phyloP scores from a whole-genome alignment of 2,797 vertebrate genomes.

The Babyrousa celebensis region DNA sequence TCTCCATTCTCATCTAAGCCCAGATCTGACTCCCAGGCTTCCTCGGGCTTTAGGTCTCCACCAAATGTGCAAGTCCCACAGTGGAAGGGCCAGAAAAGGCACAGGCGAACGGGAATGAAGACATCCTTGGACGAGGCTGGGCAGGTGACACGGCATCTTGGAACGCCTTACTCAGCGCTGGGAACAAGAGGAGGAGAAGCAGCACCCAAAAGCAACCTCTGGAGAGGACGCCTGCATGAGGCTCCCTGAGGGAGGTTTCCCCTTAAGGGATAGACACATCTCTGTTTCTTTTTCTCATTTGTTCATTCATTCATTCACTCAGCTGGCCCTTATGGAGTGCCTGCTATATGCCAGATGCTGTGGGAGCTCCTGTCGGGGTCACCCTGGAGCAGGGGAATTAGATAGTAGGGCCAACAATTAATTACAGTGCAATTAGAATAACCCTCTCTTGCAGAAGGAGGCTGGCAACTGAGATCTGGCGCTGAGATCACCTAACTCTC shows the following conservation, averaged over 20 bases:
- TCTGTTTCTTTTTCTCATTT: background rate
- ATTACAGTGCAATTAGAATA: background rate
- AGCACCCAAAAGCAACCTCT: fast-evolving
- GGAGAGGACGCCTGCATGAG: background rate
- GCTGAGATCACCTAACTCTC: background rate
- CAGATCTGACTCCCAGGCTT: background rate
- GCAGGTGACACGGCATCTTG: background rate
- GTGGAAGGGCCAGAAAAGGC: background rate
- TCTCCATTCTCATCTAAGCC: background rate
- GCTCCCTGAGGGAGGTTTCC: background rate
- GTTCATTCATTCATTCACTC: background rate
- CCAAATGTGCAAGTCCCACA: background rate
- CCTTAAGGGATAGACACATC: background rate
- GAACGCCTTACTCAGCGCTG: background rate
- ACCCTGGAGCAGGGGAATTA: background rate
- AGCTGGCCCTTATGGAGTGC: background rate
- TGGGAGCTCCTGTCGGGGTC: background rate
- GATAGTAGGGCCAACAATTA: background rate
- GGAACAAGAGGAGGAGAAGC: background rate
- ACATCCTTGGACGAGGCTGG: background rate
- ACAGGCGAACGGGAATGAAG: background rate
- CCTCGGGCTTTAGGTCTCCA: background rate
- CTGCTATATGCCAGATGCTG: background rate
- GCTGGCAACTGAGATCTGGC: background rate
- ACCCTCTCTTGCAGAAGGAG: background rate